Conservation (phyloP, 2,888 invertebrate species). For the Orchesellides sinensis region DNA sequence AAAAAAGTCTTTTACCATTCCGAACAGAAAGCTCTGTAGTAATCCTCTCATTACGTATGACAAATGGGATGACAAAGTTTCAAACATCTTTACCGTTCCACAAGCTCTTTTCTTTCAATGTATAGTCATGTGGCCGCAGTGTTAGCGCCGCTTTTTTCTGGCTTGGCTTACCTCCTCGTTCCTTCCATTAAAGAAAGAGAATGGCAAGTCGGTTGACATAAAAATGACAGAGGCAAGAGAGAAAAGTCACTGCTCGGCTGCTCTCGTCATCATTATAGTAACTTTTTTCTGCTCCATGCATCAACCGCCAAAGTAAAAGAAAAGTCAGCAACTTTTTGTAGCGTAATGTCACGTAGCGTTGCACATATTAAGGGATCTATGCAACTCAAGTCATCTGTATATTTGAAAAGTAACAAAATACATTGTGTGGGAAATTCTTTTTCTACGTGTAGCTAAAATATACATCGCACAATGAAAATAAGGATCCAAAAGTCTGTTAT, state of each 20-base stretch:
- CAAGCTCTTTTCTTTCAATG: too few species aligned
- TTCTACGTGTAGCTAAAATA: too few species aligned
- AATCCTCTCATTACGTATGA: slow-evolving; percentile 13
- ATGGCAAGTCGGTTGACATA: neutral
- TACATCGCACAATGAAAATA: too few species aligned
- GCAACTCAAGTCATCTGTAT: too few species aligned
- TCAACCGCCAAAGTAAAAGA: neutral
- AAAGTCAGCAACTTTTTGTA: too few species aligned
- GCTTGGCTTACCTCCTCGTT: neutral
- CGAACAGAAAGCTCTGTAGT: neutral
- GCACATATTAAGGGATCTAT: too few species aligned
- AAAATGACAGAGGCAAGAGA: neutral
- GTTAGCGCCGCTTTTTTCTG: neutral
- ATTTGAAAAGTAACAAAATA: too few species aligned
- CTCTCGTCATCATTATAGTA: neutral
- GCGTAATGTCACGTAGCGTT: too few species aligned
- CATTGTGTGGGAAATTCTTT: too few species aligned
- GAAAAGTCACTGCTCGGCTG: neutral
- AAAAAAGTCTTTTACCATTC: neutral
- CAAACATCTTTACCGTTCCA: slow-evolving; percentile 5
- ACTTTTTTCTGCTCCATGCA: neutral
- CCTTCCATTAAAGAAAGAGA: neutral
- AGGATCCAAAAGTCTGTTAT: too few species aligned
- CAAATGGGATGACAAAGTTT: slow-evolving; percentile 13
- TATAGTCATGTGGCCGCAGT: too few species aligned